Evolutionary conservation across 2,888 invertebrate genomes (phyloP), one percentile per base, ranked within the genome.

Genomic region (Chrysodeixis includens): DNA sequence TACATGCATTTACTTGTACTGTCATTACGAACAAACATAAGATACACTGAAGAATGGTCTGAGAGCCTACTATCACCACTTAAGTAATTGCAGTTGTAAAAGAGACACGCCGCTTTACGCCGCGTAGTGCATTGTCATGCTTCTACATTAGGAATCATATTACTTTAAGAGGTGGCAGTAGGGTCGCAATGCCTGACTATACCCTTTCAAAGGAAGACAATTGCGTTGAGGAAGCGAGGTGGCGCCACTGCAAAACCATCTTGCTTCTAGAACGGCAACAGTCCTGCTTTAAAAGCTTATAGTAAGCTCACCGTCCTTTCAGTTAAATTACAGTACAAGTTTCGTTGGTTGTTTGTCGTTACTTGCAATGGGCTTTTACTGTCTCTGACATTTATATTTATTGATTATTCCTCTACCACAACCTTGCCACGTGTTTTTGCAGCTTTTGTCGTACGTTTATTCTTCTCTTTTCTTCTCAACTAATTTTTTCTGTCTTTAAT

Each of bases 331-430:
- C 85, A 86, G 86, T 87, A 86, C 86, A 86, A 83, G 82, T 82
- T 65, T 79, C 81, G 82, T 83, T 81, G 65, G 62, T 58, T 79
- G 74, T 76, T 85, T 86, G 84, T 90, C 87, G 91, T 91, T 85
- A 88, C 86, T 85, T 90, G 88, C 90, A 75, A 87, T 91, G 90
- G 89, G 92, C 91, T 92, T 87, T 86, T 74, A 85, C 85, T 87
- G 81, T 83, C 82, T 86, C 75, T 61, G 71, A 77, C 70, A 68
- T 73, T 77, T 69, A 79, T 62, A 63, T 70, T 20, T 1, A 10
- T 18, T 49, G 18, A 10, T 74, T 69, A 72, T 76, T 62, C 72
- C 67, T 71, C 64, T 81, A 74, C 76, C 67, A 70, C 65, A 68
- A 76, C 69, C 79, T 74, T 46, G 14, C 5, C 30, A 35, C n/a